Conservation (phyloP, 2,888 invertebrate species). For the Marronus borbonicus region DNA sequence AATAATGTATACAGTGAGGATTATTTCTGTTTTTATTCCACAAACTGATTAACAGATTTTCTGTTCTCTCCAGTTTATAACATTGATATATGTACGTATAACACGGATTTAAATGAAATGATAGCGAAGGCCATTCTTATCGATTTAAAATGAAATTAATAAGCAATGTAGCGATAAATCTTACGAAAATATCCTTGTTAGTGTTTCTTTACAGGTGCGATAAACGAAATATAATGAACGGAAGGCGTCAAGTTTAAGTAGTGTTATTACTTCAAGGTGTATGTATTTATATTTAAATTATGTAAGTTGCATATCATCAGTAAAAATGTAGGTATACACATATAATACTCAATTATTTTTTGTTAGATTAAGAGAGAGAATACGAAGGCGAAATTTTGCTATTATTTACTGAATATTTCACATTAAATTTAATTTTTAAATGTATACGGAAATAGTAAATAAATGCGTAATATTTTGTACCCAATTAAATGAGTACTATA, state of each 20-base stretch:
- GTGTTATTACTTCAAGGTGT: conserved; percentile 14
- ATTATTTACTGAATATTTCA: too few species aligned
- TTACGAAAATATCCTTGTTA: conserved; percentile 6
- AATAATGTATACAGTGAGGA: not conserved
- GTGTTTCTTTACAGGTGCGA: not conserved
- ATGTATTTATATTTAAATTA: conserved; percentile 6
- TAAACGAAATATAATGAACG: conserved; percentile 13
- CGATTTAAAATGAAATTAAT: conserved; percentile 14
- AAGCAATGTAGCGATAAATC: not conserved
- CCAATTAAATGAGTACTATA: not conserved
- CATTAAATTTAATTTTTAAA: not conserved
- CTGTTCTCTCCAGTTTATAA: not conserved
- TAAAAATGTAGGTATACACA: not conserved
- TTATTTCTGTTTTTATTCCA: not conserved
- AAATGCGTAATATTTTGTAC: not conserved
- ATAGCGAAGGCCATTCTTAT: conserved; percentile 17
- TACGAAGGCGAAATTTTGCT: too few species aligned
- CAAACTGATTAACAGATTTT: not conserved
- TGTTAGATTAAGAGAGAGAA: not conserved
- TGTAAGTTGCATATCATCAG: not conserved
- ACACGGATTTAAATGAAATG: not conserved
- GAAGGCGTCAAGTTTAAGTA: not conserved
- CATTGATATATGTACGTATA: not conserved
- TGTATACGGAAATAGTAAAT: not conserved
- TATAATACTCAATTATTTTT: not conserved